phyloP scores from a whole-genome alignment of 2,113 vertebrate species.

The Donacobius atricapilla region DNA sequence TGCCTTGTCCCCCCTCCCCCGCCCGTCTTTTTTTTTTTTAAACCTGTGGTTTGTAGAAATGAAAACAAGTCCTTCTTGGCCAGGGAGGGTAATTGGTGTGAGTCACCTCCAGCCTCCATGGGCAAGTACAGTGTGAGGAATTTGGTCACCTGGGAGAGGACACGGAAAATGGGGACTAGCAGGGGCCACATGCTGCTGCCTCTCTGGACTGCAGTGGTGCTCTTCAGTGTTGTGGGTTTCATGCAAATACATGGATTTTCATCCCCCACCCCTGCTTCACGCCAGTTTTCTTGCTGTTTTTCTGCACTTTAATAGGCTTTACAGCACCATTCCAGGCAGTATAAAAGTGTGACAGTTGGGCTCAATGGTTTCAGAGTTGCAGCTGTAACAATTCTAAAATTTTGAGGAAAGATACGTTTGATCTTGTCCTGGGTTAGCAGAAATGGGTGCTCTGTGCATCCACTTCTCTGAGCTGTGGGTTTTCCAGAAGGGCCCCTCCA shows the following conservation, averaged over 20 bases:
- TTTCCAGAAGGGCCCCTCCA: neutral
- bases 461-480: neutral
- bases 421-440: neutral
- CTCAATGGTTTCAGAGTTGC: neutral
- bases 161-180: neutral
- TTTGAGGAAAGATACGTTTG: neutral
- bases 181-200: neutral
- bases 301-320: neutral
- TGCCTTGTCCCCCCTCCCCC: no score
- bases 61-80: slow-evolving; percentile 33
- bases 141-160: neutral
- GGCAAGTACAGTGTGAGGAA: neutral
- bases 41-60: slow-evolving; percentile 42
- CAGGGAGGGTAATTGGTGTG: slow-evolving; percentile 17
- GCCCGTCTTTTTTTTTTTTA: neutral
- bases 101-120: slow-evolving; percentile 21
- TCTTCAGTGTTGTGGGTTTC: neutral
- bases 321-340: neutral
- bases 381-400: neutral
- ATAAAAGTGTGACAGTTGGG: neutral
- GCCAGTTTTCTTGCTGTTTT: neutral
- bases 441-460: neutral
- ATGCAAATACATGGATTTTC: neutral
- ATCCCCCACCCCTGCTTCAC: neutral
- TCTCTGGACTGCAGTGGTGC: neutral